These are phyloP conservation scores for Ammospiza caudacuta DNA, from an alignment of 2,113 vertebrate genomes.

Conservation along the genomic window DNA sequence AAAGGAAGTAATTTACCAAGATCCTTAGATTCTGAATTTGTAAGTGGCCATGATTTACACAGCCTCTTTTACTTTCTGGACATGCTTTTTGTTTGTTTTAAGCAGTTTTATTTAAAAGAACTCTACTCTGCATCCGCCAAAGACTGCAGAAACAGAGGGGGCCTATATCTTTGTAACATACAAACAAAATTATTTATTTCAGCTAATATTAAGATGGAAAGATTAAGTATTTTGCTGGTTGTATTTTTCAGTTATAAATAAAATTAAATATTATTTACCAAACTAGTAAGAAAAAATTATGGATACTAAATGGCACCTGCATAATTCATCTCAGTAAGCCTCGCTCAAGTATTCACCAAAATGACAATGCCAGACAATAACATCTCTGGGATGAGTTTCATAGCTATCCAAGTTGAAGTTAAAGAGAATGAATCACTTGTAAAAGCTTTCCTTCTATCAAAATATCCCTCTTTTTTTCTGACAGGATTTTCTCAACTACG, in stretches of 20 bases:
- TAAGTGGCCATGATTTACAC: background rate
- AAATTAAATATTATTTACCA: background rate
- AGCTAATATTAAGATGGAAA: background rate
- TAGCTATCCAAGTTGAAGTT: background rate
- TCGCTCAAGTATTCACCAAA: background rate
- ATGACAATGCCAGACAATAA: background rate
- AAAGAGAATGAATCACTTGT: background rate
- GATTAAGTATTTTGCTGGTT: background rate
- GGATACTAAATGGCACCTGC: background rate
- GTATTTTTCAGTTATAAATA: background rate
- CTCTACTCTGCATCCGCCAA: background rate
- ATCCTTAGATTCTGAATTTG: background rate
- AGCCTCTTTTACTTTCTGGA: background rate
- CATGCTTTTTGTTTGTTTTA: background rate
- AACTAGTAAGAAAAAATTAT: background rate
- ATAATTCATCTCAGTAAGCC: background rate
- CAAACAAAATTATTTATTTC: background rate
- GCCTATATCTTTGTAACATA: background rate
- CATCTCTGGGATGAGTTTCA: background rate
- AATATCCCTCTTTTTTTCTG: background rate
- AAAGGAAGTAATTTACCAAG: background rate
- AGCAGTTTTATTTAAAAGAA: background rate
- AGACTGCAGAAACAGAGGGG: background rate
- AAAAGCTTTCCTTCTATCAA: background rate
- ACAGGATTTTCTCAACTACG: constrained; percentile 8